Base-by-base conservation (phyloP, 2,113 vertebrate species). In the Caracal caracal region DNA sequence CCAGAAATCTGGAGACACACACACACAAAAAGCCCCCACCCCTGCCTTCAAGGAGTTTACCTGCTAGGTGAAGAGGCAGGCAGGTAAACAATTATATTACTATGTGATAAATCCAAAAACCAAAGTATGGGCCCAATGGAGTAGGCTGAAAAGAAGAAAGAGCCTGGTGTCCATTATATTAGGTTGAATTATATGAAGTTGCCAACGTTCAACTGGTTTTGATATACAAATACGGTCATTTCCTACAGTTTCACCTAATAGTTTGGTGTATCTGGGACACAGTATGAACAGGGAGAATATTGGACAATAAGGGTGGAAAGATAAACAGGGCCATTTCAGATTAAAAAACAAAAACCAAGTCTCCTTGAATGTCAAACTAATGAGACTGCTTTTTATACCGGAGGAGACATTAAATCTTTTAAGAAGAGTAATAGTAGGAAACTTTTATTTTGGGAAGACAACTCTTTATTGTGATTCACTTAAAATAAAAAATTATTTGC, bases 1-100 rank as follows among this genome's bases (percentile, higher is more conserved):
- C 19, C 70, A 80, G 87, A 96, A 95, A 85, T 88, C 83, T 80
- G 49, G n/a, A 53, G 70, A 73, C 47, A 81, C 0, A 37, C n/a
- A 75, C 68, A 80, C 59, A 9, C n/a, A 82, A 96, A 81, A 86
- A 94, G 70, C 5, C 43, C 9, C 37, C 10, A 47, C 33, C 12
- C 15, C 28, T 63, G 59, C n/a, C 80, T 71, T 93, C 51, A 59
- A 49, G 66, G 68, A 75, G 49, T 75, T 65, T 43, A 81, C 76
- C 3, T 59, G 61, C 16, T 59, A n/a, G 35, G 70, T 53, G 26
- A 86, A 90, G 68, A 85, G 12, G 79, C 19, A 30, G 33, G 68
- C 33, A 87, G 40, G 24, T 37, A 91, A 65, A 79, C 26, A 93
- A 90, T 53, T 35, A 56, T 10, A 95, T 73, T 81, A 43, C 9